Evolutionary conservation across 2,113 vertebrate species (phyloP).

Genomic region (Bos indicus): DNA sequence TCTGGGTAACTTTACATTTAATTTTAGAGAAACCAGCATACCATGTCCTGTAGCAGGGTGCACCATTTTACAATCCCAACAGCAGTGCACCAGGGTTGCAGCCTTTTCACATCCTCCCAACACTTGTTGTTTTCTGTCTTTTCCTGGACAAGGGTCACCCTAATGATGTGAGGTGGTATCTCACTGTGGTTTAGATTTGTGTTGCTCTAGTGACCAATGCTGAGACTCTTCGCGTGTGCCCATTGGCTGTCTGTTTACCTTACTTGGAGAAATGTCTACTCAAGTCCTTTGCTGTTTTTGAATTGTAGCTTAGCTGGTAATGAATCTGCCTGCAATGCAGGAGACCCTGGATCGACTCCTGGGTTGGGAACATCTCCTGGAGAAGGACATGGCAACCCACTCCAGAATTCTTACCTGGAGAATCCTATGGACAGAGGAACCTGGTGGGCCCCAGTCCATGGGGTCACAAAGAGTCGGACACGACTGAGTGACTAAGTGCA

Average conservation of each 20-base stretch:
- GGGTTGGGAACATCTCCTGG: neutral
- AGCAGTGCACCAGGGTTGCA: neutral
- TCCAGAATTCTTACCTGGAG: neutral
- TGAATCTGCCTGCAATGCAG: neutral
- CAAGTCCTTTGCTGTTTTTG: neutral
- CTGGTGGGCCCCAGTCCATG: rapidly evolving
- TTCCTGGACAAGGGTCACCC: neutral
- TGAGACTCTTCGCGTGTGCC: neutral
- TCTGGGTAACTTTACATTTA: neutral
- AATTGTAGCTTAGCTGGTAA: neutral
- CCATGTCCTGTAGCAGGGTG: neutral
- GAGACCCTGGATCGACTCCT: neutral
- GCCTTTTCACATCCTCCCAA: too few species aligned
- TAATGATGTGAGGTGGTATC: neutral
- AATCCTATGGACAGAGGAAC: neutral
- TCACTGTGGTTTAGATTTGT: neutral
- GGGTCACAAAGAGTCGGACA: neutral
- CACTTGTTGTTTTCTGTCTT: neutral
- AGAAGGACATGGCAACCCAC: neutral
- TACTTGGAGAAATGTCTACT: neutral
- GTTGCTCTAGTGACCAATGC: neutral
- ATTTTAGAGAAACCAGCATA: rapidly evolving
- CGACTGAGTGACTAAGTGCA: neutral
- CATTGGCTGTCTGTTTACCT: neutral
- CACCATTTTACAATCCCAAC: rapidly evolving